A percentile compares a stretch with the other conserved stretches of the same genome.
Conservation (phyloP, 2,888 invertebrate species). For the Phasia obesa region DNA sequence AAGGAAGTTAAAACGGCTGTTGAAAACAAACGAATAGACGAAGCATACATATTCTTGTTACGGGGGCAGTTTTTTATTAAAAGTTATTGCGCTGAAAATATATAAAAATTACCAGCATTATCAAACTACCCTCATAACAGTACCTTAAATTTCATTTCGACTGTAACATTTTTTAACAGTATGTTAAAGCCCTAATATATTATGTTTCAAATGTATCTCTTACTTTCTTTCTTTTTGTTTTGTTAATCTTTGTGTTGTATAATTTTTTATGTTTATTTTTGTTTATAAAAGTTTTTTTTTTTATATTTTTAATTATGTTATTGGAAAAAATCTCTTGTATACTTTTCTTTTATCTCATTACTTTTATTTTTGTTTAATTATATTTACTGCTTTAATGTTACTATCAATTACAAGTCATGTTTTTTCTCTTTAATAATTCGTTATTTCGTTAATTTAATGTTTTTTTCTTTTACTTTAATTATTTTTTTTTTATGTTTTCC, state of each 20-base stretch:
- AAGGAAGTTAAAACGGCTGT: no score
- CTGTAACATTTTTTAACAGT: no score
- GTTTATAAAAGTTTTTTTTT: conserved; percentile 53
- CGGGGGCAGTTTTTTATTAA: no score
- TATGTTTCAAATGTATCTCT: not conserved
- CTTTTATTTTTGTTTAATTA: conserved; percentile 8
- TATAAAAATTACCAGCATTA: no score
- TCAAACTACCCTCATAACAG: no score
- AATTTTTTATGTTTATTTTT: conserved; percentile 28
- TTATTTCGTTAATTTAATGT: conserved; percentile 33
- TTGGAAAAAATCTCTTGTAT: conserved; percentile 59
- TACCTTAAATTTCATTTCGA: no score
- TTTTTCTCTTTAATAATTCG: conserved; percentile 28
- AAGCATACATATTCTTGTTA: no score
- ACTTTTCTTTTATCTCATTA: conserved; percentile 16
- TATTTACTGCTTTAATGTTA: conserved; percentile 32
- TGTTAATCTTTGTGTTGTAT: conserved; percentile 24
- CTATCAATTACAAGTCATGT: conserved; percentile 39
- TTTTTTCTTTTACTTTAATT: conserved; percentile 14
- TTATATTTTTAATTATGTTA: conserved; percentile 23
- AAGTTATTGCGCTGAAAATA: no score
- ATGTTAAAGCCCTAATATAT: not conserved
- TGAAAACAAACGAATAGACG: no score
- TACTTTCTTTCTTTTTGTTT: not conserved
- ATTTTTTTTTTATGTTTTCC: conserved; percentile 38